Conservation (phyloP, 2,797 vertebrate genomes). For the Rousettus madagascariensis region DNA sequence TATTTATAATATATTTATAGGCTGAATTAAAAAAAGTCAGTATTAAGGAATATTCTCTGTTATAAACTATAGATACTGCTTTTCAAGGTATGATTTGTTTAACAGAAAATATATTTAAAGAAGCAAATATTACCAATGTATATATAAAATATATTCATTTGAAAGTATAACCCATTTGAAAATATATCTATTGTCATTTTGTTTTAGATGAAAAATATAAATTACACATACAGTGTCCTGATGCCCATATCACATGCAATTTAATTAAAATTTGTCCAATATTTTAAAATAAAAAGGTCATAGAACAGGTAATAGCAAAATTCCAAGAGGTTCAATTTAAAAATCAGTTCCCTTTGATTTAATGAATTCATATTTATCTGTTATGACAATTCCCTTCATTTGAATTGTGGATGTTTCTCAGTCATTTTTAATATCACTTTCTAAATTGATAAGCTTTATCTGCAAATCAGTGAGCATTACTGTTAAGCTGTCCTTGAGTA, state of each 20-base stretch:
- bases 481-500: background rate
- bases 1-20: background rate
- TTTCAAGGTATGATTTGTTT: background rate
- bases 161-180: background rate
- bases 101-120: background rate
- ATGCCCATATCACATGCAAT: background rate
- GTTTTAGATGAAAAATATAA: background rate
- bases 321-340: background rate
- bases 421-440: constrained; percentile 35
- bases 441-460: constrained; percentile 17
- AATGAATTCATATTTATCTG: background rate
- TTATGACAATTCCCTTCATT: background rate
- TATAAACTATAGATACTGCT: background rate
- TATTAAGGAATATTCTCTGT: background rate
- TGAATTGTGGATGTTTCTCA: background rate
- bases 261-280: background rate
- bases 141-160: background rate
- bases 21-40: background rate
- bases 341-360: background rate
- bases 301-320: background rate
- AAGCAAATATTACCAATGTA: background rate
- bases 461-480: background rate
- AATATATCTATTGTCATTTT: background rate
- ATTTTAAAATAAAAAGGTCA: background rate
- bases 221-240: background rate